Conservation (phyloP, 2,888 invertebrate species). For the Cephonodes hylas region DNA sequence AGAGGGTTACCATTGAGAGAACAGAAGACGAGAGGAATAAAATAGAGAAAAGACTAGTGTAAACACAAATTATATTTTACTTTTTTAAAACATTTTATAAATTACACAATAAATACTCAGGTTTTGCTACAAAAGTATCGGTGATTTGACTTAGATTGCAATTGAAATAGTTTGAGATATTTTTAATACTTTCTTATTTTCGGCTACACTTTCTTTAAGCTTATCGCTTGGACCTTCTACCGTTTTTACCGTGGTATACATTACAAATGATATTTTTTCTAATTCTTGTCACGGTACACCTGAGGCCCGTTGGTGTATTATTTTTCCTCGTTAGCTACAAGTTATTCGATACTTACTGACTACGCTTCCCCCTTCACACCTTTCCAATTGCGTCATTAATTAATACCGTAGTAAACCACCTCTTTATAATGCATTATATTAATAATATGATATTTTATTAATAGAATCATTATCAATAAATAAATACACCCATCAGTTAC, state of each 20-base stretch:
- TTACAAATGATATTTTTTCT: slow-evolving; percentile 54
- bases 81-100: no score
- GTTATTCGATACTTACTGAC: slow-evolving; percentile 70
- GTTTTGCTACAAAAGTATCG: no score
- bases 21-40: no score
- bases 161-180: not conserved
- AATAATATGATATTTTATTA: no score
- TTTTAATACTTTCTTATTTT: not conserved
- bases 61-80: no score
- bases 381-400: slow-evolving; percentile 46
- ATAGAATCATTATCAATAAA: no score
- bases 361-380: slow-evolving; percentile 65
- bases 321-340: slow-evolving; percentile 63
- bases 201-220: not conserved
- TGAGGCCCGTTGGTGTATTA: slow-evolving; percentile 68
- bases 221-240: slow-evolving; percentile 18
- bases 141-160: no score
- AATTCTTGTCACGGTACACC: slow-evolving; percentile 65
- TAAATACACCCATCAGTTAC: no score
- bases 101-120: no score
- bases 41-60: no score
- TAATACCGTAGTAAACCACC: not conserved
- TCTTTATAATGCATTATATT: no score
- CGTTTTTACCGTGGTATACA: slow-evolving; percentile 37
- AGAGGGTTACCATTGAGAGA: no score